These are phyloP conservation scores for Ptyas mucosa DNA, from an alignment of 2,113 vertebrate species.

Conservation along the genomic window DNA sequence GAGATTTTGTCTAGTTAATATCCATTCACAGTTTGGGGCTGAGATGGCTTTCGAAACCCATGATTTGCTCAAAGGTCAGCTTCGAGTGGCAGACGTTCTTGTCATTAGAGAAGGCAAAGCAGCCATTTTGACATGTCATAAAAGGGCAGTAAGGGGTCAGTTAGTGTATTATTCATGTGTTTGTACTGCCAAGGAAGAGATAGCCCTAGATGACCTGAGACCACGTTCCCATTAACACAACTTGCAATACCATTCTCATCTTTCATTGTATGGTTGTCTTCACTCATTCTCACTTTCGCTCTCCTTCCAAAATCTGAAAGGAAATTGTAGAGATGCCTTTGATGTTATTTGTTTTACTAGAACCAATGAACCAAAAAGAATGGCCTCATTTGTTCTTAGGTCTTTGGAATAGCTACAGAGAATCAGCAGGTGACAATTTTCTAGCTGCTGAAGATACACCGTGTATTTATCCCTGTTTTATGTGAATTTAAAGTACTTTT, in stretches of 20 bases:
- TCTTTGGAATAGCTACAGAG: neutral
- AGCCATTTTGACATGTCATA: neutral
- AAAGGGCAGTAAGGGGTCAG: neutral
- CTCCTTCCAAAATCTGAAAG: neutral
- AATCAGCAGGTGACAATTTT: neutral
- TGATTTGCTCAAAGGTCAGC: neutral
- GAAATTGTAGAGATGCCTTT: neutral
- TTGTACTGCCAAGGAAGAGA: neutral
- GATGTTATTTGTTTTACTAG: neutral
- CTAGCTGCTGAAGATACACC: neutral
- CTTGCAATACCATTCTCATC: neutral
- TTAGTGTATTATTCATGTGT: neutral
- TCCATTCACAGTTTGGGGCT: neutral
- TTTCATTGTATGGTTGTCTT: neutral
- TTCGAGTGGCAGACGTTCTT: neutral
- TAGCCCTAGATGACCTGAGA: neutral
- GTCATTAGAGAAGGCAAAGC: neutral
- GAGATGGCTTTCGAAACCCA: neutral
- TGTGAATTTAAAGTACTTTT: constrained; percentile 4
- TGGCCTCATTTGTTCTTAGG: neutral
- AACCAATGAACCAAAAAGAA: neutral
- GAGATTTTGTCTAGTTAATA: neutral
- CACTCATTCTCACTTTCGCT: neutral
- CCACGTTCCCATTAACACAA: neutral
- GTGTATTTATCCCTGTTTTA: neutral